Evolutionary conservation across 2,888 invertebrate species (phyloP), one percentile per base, ranked within the genome.

Genomic region (Brachyptera risi): DNA sequence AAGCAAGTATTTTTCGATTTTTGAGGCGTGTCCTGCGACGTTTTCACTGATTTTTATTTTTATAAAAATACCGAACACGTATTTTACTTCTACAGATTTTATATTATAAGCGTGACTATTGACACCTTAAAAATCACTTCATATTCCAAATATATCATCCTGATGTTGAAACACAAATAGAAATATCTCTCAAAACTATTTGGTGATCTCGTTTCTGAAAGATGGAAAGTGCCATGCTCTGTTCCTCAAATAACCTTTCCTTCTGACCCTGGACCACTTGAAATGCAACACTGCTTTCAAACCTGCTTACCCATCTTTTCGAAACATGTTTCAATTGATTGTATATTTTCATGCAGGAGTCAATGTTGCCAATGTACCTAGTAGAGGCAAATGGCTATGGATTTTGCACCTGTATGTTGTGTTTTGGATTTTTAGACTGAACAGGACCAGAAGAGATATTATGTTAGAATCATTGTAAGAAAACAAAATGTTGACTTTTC

Each of bases 211-310:
- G 57, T 63, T 65, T 59, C 63, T 51, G 63, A 64, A 56, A 65
- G 63, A 63, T 65, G 62, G 65, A 60, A 63, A 72, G 71, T 72
- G 71, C 71, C 71, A 73, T 72, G 70, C 71, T 71, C 68, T 47
- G 47, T 47, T 21, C 54, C 54, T 15, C 13, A 9, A n/a, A n/a
- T n/a, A n/a, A n/a, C n/a, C n/a, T n/a, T n/a, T n/a, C n/a, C n/a
- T n/a, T n/a, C n/a, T n/a, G n/a, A n/a, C n/a, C n/a, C n/a, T n/a
- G n/a, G n/a, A n/a, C n/a, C n/a, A n/a, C n/a, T n/a, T n/a, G n/a
- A n/a, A 35, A 5, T 5, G 35, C 35, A 35, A 35, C 35, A 35
- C 35, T 11, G 35, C 35, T 9, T 35, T 35, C 7, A 9, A 11
- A 9, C 11, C 35, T 35, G 11, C 13, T 38, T n/a, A 17, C 40